Conservation (phyloP, 1,140 invertebrate species). For the Yoshiicerus persimilis region DNA sequence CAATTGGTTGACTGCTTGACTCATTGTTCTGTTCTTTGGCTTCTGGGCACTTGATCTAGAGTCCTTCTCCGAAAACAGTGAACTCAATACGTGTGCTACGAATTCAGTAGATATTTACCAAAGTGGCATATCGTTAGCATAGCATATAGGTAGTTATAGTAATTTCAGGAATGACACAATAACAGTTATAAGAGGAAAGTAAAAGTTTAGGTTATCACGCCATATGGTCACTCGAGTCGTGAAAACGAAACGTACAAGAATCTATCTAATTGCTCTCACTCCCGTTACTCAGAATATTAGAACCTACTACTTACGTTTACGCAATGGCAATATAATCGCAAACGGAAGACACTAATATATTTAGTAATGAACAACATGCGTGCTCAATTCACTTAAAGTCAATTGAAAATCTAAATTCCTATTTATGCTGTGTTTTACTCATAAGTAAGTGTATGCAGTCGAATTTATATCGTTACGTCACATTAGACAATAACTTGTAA, state of each 20-base stretch:
- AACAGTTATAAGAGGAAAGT: not conserved
- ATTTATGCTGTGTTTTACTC: too few relatives aligned
- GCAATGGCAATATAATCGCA: not conserved
- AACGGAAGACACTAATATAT: not conserved
- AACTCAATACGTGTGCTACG: too few relatives aligned
- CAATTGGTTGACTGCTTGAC: slow-evolving; percentile 11
- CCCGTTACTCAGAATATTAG: not conserved
- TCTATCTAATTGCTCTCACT: not conserved
- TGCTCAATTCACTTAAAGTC: not conserved
- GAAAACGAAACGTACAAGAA: not conserved
- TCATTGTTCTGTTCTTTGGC: not conserved
- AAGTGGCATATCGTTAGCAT: not conserved
- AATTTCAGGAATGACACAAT: not conserved
- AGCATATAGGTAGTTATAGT: not conserved
- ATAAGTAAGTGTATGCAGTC: too few relatives aligned
- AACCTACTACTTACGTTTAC: not conserved
- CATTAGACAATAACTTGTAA: not conserved
- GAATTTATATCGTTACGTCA: not conserved
- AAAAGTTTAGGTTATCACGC: not conserved
- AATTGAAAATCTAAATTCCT: not conserved
- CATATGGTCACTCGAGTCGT: not conserved
- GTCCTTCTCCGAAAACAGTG: not conserved
- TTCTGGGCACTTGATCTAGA: not conserved
- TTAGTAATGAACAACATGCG: not conserved
- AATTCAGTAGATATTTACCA: not conserved